Percentiles rank a stretch among this genome's conserved stretches.
phyloP scores from a whole-genome alignment of 2,888 invertebrate species.

The Dexiosoma caninum region DNA sequence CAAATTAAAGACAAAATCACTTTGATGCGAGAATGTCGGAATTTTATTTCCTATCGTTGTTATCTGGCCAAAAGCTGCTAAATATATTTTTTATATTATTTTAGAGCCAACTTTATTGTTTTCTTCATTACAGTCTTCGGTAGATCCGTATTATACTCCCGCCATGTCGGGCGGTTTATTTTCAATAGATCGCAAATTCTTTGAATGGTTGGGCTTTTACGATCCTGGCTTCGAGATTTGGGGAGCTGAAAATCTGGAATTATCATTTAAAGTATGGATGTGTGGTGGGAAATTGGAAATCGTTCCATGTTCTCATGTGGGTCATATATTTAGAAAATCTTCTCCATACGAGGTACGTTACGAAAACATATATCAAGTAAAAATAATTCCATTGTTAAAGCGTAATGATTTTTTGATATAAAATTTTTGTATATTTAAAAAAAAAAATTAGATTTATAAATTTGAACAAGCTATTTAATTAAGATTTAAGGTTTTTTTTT shows the following conservation, averaged over 20 bases:
- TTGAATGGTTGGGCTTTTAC: constrained; percentile 96
- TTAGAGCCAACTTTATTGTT: neutral
- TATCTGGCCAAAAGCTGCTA: no score
- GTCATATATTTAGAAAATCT: constrained; percentile 98
- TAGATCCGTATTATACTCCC: constrained; percentile 96
- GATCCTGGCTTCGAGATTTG: constrained; percentile 99
- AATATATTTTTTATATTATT: no score
- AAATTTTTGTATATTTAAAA: no score
- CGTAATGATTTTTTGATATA: no score
- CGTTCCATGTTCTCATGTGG: constrained; percentile 98
- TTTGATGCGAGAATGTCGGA: no score
- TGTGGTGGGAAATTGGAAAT: constrained; percentile 99
- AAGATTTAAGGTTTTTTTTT: no score
- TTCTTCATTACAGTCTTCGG: constrained; percentile 79
- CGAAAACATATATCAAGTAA: no score
- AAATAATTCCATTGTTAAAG: no score
- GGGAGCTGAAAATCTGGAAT: constrained; percentile 98
- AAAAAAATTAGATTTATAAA: no score
- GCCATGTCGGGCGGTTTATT: constrained; percentile 99
- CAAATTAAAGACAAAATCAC: no score
- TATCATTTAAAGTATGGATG: constrained; percentile 99
- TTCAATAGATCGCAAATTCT: constrained; percentile 95
- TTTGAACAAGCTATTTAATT: no score
- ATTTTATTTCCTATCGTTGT: no score
- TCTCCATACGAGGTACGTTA: constrained; percentile 90